phyloP scores from a whole-genome alignment of 2,888 invertebrate species.

The Zelleria hepariella region DNA sequence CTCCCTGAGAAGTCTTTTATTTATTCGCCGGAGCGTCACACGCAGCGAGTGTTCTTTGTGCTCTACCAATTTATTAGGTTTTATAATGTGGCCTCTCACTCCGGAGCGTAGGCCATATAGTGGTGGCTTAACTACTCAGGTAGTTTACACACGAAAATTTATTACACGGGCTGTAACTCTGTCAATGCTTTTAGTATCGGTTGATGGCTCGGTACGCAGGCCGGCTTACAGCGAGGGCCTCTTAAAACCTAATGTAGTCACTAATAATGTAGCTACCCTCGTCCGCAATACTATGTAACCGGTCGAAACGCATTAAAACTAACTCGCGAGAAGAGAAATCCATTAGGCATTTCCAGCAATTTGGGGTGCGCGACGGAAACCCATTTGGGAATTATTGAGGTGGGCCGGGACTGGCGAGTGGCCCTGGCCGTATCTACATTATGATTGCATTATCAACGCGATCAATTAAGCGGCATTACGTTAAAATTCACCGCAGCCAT shows the following conservation, averaged over 20 bases:
- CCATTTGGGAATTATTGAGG: conserved; percentile 42
- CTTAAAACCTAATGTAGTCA: conserved; percentile 17
- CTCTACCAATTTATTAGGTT: conserved; percentile 9
- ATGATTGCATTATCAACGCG: conserved; percentile 50
- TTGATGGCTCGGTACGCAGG: neutral
- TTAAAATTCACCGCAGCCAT: conserved; percentile 57
- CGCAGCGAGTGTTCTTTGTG: conserved; percentile 52
- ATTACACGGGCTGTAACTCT: conserved; percentile 5
- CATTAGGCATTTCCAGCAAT: conserved; percentile 28
- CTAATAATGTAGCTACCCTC: conserved; percentile 19
- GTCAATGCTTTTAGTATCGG: conserved; percentile 8
- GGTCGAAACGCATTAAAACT: conserved; percentile 29
- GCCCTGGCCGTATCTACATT: conserved; percentile 34
- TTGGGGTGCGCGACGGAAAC: conserved; percentile 34
- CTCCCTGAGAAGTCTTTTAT: conserved; percentile 62
- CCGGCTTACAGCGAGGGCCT: conserved; percentile 6
- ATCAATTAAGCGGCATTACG: conserved; percentile 63
- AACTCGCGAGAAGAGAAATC: conserved; percentile 33
- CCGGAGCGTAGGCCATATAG: neutral
- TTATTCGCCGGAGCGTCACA: conserved; percentile 63
- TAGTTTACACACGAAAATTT: neutral
- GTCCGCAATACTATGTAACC: conserved; percentile 19
- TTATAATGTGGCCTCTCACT: neutral
- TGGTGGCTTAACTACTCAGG: neutral
- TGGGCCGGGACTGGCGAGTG: conserved; percentile 30